Base-by-base conservation (phyloP, 1,140 invertebrate species). In the Cydia pomonella region DNA sequence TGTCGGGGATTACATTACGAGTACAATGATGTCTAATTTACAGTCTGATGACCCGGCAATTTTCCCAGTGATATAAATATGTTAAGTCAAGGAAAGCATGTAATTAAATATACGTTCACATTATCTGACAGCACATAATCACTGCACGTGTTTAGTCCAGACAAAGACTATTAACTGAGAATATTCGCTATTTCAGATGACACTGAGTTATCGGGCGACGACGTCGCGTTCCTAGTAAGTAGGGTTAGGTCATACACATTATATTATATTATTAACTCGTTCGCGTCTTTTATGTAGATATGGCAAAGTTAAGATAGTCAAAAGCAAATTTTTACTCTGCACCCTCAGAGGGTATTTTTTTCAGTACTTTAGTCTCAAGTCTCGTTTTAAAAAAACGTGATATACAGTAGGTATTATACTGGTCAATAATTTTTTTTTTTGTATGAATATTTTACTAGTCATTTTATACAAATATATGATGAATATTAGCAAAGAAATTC, bases 91-190 rank as follows among this genome's bases (percentile, higher is more conserved):
- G 13, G 1, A 6, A 23, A 23, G 10, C n/a, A 59, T 18, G 18
- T 21, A 21, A 10, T 59, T 9, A 21, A 59, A 53, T 21, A 21
- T 7, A n/a, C n/a, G n/a, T n/a, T n/a, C n/a, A 59, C n/a, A 59
- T n/a, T 50, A 59, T 59, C 53, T 59, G 53, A 59, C 53, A 53
- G 5, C 44, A 47, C n/a, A 53, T 21, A 53, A 53, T 53, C 7
- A 53, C n/a, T 53, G 50, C 50, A 59, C 10, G 53, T 23, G 53
- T 53, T 18, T 18, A 53, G 16, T 23, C 53, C 10, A 21, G 18
- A 59, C 53, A 59, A 59, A 59, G 53, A 12, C 53, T 59, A 23
- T 23, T 59, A 23, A 59, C 18, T 59, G 18, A 9, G 53, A 59
- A 59, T 23, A 59, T 59, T 59, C 50, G 13, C 13, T 59, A 59